phyloP scores from a whole-genome alignment of 2,888 invertebrate genomes.

The Idaea biselata region DNA sequence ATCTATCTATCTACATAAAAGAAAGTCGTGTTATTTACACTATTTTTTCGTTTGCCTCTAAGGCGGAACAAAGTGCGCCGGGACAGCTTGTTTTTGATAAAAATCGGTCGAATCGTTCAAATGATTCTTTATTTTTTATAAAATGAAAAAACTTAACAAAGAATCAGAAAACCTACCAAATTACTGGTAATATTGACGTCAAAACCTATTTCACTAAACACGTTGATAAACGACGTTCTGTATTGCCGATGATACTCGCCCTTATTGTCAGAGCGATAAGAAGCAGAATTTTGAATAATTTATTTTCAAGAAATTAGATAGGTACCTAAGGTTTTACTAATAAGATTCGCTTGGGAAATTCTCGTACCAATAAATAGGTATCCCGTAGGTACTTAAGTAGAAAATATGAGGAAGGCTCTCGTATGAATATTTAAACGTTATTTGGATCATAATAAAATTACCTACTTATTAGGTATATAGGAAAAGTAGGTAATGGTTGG shows the following conservation, averaged over 20 bases:
- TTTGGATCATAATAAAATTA: neutral
- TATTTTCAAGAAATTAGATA: slow-evolving; percentile 22
- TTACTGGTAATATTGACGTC: neutral
- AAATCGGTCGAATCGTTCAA: too few relatives aligned
- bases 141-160: too few relatives aligned
- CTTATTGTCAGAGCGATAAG: neutral
- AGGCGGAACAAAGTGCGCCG: too few relatives aligned
- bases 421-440: neutral
- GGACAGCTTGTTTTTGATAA: too few relatives aligned
- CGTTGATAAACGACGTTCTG: neutral
- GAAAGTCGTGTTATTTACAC: too few relatives aligned
- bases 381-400: slow-evolving; percentile 14
- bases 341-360: slow-evolving; percentile 26
- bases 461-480: neutral
- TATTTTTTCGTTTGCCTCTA: too few relatives aligned
- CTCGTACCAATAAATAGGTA: slow-evolving; percentile 22
- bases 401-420: slow-evolving; percentile 18
- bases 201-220: neutral
- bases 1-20: too few relatives aligned
- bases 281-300: slow-evolving; percentile 16
- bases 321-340: slow-evolving; percentile 6
- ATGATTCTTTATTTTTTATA: too few relatives aligned
- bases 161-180: neutral
- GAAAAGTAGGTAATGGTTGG: neutral
- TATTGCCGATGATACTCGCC: neutral